These are phyloP conservation scores for Cyclargus thomasi DNA, from an alignment of 1,140 invertebrate species.

Conservation along the genomic window DNA sequence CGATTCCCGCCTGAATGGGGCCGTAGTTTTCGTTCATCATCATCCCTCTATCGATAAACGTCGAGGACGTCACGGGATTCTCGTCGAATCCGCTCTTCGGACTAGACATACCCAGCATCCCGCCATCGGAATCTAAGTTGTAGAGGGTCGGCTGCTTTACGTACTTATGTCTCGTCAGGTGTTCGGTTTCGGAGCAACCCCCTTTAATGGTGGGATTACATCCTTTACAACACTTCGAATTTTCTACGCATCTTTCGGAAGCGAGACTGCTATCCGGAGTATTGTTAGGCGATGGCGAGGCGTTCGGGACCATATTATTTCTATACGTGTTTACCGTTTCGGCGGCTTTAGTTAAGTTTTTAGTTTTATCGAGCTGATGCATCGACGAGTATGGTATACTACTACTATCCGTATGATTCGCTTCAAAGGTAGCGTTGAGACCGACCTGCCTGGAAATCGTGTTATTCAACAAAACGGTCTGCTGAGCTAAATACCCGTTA, in stretches of 20 bases:
- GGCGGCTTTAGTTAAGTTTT: slow-evolving; percentile 35
- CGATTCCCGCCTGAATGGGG: slow-evolving; percentile 84
- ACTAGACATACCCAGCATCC: slow-evolving; percentile 66
- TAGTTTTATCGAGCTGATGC: slow-evolving; percentile 43
- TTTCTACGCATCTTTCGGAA: slow-evolving; percentile 58
- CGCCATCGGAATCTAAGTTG: slow-evolving; percentile 49
- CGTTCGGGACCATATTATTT: slow-evolving; percentile 52
- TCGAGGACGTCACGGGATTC: slow-evolving; percentile 83
- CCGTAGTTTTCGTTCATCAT: slow-evolving; percentile 75
- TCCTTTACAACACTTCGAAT: slow-evolving; percentile 53
- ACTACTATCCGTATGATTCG: slow-evolving; percentile 47
- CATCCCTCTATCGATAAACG: slow-evolving; percentile 77
- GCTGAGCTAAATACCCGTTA: slow-evolving; percentile 90
- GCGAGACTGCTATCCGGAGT: slow-evolving; percentile 76
- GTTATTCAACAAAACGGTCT: slow-evolving; percentile 88
- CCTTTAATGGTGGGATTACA: slow-evolving; percentile 61
- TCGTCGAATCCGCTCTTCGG: slow-evolving; percentile 77
- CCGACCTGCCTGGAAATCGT: slow-evolving; percentile 87
- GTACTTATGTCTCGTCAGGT: slow-evolving; percentile 48
- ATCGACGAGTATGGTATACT: slow-evolving; percentile 34
- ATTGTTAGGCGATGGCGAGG: slow-evolving; percentile 62
- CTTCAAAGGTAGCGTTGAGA: slow-evolving; percentile 51
- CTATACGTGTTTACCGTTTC: slow-evolving; percentile 50
- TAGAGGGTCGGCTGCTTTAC: slow-evolving; percentile 46
- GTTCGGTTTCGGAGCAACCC: slow-evolving; percentile 46